A percentile compares a stretch with the other conserved stretches of the same genome.
These are phyloP conservation scores for Amphiduros pacificus DNA, from an alignment of 2,888 invertebrate species.

Conservation along the genomic window DNA sequence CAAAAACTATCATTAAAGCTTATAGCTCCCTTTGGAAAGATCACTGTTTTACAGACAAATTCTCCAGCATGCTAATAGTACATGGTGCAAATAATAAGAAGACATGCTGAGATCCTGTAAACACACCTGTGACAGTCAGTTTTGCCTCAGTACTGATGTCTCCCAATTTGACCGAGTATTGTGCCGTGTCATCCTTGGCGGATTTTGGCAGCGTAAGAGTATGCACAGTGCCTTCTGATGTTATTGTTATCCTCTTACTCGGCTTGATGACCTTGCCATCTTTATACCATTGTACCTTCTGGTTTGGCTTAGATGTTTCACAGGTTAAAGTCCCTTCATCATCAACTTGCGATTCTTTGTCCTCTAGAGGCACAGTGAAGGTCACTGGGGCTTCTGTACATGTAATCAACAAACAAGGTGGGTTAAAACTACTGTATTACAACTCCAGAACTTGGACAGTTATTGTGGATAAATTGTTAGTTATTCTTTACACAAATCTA, in stretches of 20 bases:
- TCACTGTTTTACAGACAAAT: too few species aligned
- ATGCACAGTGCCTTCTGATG: background rate
- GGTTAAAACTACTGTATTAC: too few species aligned
- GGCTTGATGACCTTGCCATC: slow-evolving; percentile 45
- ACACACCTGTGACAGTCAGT: background rate
- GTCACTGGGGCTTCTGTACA: slow-evolving; percentile 43
- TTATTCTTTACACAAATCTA: too few species aligned
- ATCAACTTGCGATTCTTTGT: slow-evolving; percentile 33
- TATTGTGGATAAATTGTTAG: too few species aligned
- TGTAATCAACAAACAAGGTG: too few species aligned
- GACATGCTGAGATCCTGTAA: too few species aligned
- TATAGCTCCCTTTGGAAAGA: too few species aligned
- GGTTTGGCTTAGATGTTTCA: slow-evolving; percentile 40
- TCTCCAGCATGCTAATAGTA: too few species aligned
- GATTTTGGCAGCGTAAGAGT: background rate
- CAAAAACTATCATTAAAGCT: too few species aligned
- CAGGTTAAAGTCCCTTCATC: slow-evolving; percentile 47
- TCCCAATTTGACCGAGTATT: slow-evolving; percentile 28
- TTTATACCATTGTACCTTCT: slow-evolving; percentile 49
- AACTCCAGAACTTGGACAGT: too few species aligned
- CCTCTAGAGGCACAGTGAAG: slow-evolving; percentile 43
- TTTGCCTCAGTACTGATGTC: slow-evolving; percentile 4
- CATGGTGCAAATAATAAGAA: too few species aligned
- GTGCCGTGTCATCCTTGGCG: slow-evolving; percentile 1
- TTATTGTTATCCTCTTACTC: background rate